phyloP scores from a whole-genome alignment of 2,888 invertebrate genomes.

The Vanessa cardui region DNA sequence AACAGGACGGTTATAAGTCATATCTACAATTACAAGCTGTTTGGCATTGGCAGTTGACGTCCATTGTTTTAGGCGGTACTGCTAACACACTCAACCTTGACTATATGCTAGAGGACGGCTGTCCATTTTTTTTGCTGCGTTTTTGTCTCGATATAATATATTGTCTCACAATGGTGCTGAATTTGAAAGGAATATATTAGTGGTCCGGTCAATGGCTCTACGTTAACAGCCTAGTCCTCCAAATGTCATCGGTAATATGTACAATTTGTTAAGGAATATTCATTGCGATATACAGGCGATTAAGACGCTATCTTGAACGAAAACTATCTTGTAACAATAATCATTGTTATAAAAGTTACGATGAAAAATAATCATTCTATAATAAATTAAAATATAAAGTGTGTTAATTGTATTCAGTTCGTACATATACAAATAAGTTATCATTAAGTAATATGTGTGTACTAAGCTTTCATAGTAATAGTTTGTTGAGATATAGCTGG shows the following conservation, averaged over 20 bases:
- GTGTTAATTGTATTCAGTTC: no score
- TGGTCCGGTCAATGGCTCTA: conserved; percentile 56
- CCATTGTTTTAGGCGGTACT: conserved; percentile 57
- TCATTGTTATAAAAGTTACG: no score
- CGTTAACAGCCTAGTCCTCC: conserved; percentile 25
- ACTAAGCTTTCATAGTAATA: no score
- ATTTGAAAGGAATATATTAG: conserved; percentile 76
- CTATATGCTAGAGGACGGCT: conserved; percentile 58
- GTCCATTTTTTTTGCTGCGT: conserved; percentile 57
- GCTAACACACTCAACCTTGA: conserved; percentile 51
- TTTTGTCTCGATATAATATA: conserved; percentile 72
- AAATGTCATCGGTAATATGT: conserved; percentile 13
- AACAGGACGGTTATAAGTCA: conserved; percentile 49
- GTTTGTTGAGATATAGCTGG: no score
- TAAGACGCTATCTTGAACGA: no score
- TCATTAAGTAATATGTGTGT: no score
- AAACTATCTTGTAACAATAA: no score
- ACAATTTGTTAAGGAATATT: conserved; percentile 4
- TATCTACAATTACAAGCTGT: conserved; percentile 53
- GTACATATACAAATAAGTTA: no score
- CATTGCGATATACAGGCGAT: neutral
- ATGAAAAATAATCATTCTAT: no score
- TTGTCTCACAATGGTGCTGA: conserved; percentile 66
- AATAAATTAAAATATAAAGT: no score
- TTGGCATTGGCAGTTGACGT: conserved; percentile 50